A percentile compares a stretch with the other conserved stretches of the same genome.
These are phyloP conservation scores for Lapara coniferarum DNA, from an alignment of 2,888 invertebrate genomes.

Conservation along the genomic window DNA sequence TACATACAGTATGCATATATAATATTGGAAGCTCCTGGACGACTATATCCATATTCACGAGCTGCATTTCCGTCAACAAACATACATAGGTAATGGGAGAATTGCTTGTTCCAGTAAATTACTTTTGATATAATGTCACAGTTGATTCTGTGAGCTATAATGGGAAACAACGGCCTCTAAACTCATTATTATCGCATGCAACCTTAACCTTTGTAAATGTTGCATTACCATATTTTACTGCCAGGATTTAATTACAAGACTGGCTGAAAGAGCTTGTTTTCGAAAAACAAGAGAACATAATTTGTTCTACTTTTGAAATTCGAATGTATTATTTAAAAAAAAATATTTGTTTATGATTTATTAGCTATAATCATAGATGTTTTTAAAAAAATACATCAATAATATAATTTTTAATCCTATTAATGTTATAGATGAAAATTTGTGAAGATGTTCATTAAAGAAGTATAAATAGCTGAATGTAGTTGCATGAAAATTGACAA, in stretches of 20 bases:
- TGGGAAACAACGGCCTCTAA: background rate
- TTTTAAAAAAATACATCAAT: too few relatives aligned
- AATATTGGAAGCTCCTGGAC: background rate
- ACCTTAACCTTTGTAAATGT: background rate
- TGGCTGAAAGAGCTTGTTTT: too few relatives aligned
- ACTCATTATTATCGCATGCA: background rate
- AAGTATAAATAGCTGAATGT: too few relatives aligned
- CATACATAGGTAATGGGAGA: slow-evolving; percentile 16
- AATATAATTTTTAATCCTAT: too few relatives aligned
- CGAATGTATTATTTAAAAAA: too few relatives aligned
- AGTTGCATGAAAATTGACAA: too few relatives aligned
- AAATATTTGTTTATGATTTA: too few relatives aligned
- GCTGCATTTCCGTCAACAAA: slow-evolving; percentile 16
- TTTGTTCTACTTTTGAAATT: too few relatives aligned
- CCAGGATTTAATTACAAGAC: background rate
- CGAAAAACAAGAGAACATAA: too few relatives aligned
- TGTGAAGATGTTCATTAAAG: too few relatives aligned
- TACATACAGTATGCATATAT: background rate
- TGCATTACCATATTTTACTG: background rate
- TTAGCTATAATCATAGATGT: too few relatives aligned
- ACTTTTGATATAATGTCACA: slow-evolving; percentile 14
- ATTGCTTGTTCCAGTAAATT: slow-evolving; percentile 10
- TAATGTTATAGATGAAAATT: too few relatives aligned
- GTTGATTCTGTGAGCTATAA: background rate
- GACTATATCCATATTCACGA: slow-evolving; percentile 9